Percentiles rank a stretch among this genome's conserved stretches.
These are phyloP conservation scores for Caenorhabditis imperialis DNA, from an alignment of 2,888 invertebrate genomes.

Conservation along the genomic window DNA sequence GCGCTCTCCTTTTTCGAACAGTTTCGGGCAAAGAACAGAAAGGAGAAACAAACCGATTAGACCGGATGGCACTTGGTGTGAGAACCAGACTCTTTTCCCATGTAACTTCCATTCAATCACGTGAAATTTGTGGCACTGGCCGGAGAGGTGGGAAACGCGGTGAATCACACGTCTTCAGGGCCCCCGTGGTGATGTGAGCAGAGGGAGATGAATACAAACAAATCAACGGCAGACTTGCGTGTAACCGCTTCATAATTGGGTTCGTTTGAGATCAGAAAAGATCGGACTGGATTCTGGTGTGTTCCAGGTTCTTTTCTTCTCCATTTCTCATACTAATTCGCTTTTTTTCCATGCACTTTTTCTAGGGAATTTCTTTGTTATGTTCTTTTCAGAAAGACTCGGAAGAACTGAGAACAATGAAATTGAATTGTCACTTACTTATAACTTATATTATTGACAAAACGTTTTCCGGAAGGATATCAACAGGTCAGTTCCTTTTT, in stretches of 20 bases:
- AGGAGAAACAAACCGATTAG: constrained; percentile 17
- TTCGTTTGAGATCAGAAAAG: constrained; percentile 36
- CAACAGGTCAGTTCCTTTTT: background rate
- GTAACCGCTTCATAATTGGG: constrained; percentile 28
- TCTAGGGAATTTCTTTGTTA: constrained; percentile 14
- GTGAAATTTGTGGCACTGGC: constrained; percentile 17
- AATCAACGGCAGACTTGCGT: constrained; percentile 18
- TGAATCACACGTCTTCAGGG: constrained; percentile 37
- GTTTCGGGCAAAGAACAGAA: background rate
- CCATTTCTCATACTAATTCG: constrained; percentile 14
- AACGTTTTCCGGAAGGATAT: background rate
- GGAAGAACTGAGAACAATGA: too few relatives aligned
- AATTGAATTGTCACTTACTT: too few relatives aligned
- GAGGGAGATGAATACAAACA: constrained; percentile 31
- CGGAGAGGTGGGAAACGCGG: constrained; percentile 31
- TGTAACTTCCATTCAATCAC: constrained; percentile 29
- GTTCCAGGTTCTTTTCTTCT: background rate
- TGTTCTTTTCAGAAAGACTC: background rate
- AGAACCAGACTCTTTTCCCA: constrained; percentile 20
- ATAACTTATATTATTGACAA: too few relatives aligned
- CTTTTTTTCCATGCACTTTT: constrained; percentile 27
- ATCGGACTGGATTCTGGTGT: background rate
- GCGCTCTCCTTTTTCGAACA: background rate
- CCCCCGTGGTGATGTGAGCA: constrained; percentile 28
- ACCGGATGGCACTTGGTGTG: constrained; percentile 19